Conservation (phyloP, 2,888 invertebrate species). For the Anthrax anthrax region DNA sequence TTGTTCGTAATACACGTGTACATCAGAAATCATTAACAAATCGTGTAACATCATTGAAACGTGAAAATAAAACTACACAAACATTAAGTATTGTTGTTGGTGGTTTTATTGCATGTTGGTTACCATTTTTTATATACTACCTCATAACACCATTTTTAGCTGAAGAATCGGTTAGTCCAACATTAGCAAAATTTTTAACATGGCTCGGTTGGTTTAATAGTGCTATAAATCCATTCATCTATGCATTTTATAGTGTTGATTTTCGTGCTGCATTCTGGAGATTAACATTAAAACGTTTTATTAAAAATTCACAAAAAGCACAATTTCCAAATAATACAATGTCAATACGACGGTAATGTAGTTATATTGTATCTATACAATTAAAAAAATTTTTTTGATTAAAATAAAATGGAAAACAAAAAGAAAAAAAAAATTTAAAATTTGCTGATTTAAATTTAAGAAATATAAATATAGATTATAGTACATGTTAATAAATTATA, state of each 20-base stretch:
- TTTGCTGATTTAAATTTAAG: too few species aligned
- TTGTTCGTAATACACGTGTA: constrained; percentile 16
- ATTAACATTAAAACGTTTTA: constrained; percentile 42
- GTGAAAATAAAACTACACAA: constrained; percentile 79
- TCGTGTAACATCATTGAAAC: constrained; percentile 51
- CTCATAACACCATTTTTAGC: constrained; percentile 65
- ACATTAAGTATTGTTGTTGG: constrained; percentile 77
- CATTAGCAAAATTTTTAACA: constrained; percentile 60
- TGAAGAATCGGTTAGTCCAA: constrained; percentile 41
- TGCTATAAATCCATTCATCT: constrained; percentile 81
- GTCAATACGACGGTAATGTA: constrained; percentile 29
- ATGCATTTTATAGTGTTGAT: constrained; percentile 78
- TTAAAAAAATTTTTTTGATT: too few species aligned
- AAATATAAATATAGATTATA: too few species aligned
- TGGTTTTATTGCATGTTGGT: constrained; percentile 77
- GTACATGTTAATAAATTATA: too few species aligned
- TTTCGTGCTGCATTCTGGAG: constrained; percentile 78
- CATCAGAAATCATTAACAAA: constrained; percentile 30
- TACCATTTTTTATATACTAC: constrained; percentile 76
- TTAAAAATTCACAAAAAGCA: constrained; percentile 23
- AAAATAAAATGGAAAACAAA: too few species aligned
- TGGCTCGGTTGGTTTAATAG: constrained; percentile 88
- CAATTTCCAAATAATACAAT: constrained; percentile 29
- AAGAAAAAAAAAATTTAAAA: too few species aligned
- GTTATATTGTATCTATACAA: too few species aligned